Percentiles rank a stretch among this genome's conserved stretches.
These are phyloP conservation scores for Listronotus bonariensis DNA, from an alignment of 1,140 invertebrate species.

Conservation along the genomic window DNA sequence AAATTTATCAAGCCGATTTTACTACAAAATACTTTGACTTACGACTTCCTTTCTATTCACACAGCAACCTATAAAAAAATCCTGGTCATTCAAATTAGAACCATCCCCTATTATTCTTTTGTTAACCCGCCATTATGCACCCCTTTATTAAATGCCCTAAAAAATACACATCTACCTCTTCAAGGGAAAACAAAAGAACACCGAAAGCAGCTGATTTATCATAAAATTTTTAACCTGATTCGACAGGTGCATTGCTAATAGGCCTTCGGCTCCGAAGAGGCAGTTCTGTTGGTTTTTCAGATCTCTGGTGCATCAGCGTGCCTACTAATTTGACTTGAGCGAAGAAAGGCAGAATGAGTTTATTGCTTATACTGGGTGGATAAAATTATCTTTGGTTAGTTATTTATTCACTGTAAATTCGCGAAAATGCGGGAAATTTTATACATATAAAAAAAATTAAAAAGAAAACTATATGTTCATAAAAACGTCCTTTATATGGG, in stretches of 20 bases:
- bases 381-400: no score
- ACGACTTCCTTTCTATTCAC: conserved; percentile 1
- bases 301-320: not conserved
- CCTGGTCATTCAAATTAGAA: not conserved
- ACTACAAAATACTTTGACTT: conserved; percentile 7
- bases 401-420: no score
- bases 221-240: conserved; percentile 12
- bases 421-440: no score
- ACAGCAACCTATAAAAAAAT: not conserved
- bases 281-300: conserved; percentile 8
- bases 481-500: no score
- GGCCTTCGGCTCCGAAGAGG: not conserved
- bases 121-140: not conserved
- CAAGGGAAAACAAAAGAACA: conserved; percentile 12
- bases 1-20: no score
- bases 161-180: conserved; percentile 8
- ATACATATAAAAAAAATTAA: no score
- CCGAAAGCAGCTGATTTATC: conserved; percentile 12
- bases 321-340: not conserved
- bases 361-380: no score
- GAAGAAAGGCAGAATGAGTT: not conserved
- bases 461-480: no score
- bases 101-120: conserved; percentile 4
- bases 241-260: conserved; percentile 4
- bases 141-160: not conserved